phyloP scores from a whole-genome alignment of 2,113 vertebrate species.

The Philantomba maxwellii region DNA sequence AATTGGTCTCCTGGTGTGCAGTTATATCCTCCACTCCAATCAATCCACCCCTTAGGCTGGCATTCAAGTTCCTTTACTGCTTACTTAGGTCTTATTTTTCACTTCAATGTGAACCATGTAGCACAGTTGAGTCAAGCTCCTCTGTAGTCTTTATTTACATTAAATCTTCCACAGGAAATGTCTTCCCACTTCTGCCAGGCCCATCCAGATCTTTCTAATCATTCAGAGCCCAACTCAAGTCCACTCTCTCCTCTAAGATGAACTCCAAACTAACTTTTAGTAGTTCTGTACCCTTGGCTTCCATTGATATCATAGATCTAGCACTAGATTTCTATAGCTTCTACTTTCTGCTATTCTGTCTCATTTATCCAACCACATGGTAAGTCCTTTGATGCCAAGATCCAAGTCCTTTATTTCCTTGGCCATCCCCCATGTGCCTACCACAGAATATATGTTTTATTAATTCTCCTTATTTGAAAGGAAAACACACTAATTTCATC shows the following conservation, averaged over 20 bases:
- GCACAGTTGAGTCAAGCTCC: not conserved
- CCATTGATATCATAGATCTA: not conserved
- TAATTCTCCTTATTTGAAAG: not conserved
- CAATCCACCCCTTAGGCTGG: not conserved
- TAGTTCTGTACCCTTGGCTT: not conserved
- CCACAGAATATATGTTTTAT: not conserved
- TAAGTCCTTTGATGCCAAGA: not conserved
- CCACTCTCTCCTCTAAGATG: not conserved
- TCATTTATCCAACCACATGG: not conserved
- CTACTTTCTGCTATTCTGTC: not conserved
- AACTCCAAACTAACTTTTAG: not conserved
- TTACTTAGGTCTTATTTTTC: not conserved
- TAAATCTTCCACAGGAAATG: not conserved
- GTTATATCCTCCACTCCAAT: not conserved
- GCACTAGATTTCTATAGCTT: not conserved
- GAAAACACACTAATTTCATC: conserved; percentile 23
- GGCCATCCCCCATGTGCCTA: not conserved
- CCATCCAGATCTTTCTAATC: not conserved
- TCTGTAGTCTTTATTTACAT: not conserved
- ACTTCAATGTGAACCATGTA: not conserved
- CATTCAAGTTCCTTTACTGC: not conserved
- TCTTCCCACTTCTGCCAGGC: not conserved
- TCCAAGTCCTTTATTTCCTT: not conserved
- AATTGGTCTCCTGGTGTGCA: not conserved
- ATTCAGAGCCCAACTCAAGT: not conserved